Evolutionary conservation across 2,797 vertebrate species (phyloP), one percentile per base, ranked within the genome.

Genomic region (Pangasius krempfi): DNA sequence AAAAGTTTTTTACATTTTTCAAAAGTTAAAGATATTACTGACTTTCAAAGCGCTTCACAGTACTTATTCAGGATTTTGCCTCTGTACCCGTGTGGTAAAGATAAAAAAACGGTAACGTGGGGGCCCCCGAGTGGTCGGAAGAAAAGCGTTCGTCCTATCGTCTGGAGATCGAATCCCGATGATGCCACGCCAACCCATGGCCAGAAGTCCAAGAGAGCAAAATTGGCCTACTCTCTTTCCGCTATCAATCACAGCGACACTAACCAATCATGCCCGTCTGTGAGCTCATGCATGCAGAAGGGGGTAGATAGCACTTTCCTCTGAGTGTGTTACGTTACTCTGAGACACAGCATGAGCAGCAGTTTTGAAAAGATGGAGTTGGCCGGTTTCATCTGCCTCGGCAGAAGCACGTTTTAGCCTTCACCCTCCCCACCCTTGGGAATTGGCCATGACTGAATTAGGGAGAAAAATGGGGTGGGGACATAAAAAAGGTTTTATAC

Each of bases 1-100:
- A 60, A 37, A 47, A 3, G 22, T 25, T 37, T 44, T 44, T 44
- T 0, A 58, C 52, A 22, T 18, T 79, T 79, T 79, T 22, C 76
- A 54, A 18, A 79, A 30, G 30, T 78, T 7, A 25, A 60, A 82
- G 12, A 60, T 62, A 44, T 62, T n/a, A 62, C 37, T 82, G 37
- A 75, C 37, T 82, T 81, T n/a, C 16, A 56, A 79, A 33, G 9
- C 12, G 16, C 14, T 56, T 30, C 16, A 27, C 7, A 33, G 76
- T 56, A 56, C 8, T 79, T 89, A 84, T 90, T 81, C 82, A 86
- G 54, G 58, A 82, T 88, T 89, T 88, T 84, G 85, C 76, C 85
- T 89, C 84, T 90, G 30, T 86, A 88, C 50, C 64, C 30, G 5
- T 22, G 44, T 62, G 12, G 86, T 79, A 44, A 25, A 16, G 20